phyloP scores from a whole-genome alignment of 2,797 vertebrate genomes.

The Basileuterus tristriatus region DNA sequence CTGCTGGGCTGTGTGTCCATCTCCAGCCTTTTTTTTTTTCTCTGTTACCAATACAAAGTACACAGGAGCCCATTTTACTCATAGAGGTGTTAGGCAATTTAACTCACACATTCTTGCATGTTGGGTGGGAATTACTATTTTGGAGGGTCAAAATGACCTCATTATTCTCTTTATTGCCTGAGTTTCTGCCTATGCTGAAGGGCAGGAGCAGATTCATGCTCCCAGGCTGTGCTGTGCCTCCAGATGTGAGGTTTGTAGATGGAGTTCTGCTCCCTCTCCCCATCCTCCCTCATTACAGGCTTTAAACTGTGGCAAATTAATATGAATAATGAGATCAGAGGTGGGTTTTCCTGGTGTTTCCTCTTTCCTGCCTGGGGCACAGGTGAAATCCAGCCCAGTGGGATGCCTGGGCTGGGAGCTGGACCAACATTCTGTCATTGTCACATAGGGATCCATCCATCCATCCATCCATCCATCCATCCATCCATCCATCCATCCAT shows the following conservation, averaged over 20 bases:
- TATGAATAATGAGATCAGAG: background rate
- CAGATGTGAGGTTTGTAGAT: background rate
- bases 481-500: background rate
- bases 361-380: background rate
- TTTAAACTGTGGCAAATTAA: background rate
- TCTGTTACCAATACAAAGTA: background rate
- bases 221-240: background rate
- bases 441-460: accelerated
- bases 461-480: background rate
- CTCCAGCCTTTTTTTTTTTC: background rate
- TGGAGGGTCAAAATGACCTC: background rate
- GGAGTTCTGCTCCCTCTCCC: background rate
- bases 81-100: background rate
- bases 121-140: background rate
- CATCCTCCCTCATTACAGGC: background rate
- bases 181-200: background rate
- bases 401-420: background rate
- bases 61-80: background rate
- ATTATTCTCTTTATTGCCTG: background rate
- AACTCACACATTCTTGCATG: background rate
- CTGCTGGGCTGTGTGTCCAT: background rate
- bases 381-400: background rate
- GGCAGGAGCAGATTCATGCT: background rate
- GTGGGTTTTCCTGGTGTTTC: background rate
- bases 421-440: background rate